A percentile compares a stretch with the other conserved stretches of the same genome.
These are phyloP conservation scores for Meloe dianella DNA, from an alignment of 2,888 invertebrate genomes.

Conservation along the genomic window DNA sequence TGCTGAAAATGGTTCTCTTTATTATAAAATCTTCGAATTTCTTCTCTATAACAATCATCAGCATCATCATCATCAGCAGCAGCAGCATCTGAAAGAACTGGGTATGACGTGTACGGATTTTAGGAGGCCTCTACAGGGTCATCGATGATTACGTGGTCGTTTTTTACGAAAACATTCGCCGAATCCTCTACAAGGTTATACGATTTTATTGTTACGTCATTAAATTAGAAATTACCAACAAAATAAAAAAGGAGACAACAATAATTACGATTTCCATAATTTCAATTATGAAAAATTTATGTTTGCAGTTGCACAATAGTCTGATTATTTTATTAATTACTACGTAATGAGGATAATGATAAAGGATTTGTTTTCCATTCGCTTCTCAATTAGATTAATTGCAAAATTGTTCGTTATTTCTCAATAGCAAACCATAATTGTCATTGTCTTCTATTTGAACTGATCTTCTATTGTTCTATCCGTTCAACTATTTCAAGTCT, in stretches of 20 bases:
- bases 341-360: too few relatives aligned
- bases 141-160: slow-evolving; percentile 14
- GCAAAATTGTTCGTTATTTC: neutral
- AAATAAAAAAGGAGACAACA: neutral
- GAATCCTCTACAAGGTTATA: slow-evolving; percentile 20
- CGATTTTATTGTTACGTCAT: slow-evolving; percentile 20
- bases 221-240: slow-evolving; percentile 15
- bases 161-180: slow-evolving; percentile 15
- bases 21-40: neutral
- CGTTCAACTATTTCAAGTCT: neutral
- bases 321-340: neutral
- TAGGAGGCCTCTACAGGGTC: slow-evolving; percentile 21
- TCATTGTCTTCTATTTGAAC: neutral
- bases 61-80: neutral
- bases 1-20: neutral
- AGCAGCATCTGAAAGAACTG: neutral
- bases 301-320: neutral
- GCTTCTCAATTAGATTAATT: too few relatives aligned
- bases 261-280: too few relatives aligned
- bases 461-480: neutral
- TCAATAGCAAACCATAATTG: neutral
- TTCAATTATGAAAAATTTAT: neutral
- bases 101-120: neutral
- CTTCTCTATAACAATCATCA: neutral
- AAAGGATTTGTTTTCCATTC: too few relatives aligned